These are phyloP conservation scores for Campaea margaritaria DNA, from an alignment of 2,888 invertebrate species.

Conservation along the genomic window DNA sequence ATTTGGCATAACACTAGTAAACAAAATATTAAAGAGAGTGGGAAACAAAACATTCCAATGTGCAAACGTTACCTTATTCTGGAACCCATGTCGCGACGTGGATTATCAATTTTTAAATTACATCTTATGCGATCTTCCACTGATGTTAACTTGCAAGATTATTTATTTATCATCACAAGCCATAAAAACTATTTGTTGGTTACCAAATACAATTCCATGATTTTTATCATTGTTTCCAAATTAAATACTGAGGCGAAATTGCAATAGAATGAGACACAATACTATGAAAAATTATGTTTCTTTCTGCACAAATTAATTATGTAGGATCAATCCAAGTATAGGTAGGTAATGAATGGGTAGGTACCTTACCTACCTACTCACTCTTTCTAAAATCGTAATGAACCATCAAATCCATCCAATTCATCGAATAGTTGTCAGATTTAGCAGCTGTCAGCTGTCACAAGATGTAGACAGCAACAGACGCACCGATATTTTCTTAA, in stretches of 20 bases:
- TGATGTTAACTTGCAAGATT: conserved; percentile 46
- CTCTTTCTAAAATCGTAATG: too few relatives aligned
- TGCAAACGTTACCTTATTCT: conserved; percentile 69
- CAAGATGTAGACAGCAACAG: too few relatives aligned
- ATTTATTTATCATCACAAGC: conserved; percentile 67
- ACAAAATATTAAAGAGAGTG: conserved; percentile 22
- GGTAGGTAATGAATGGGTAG: too few relatives aligned
- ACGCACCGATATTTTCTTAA: too few relatives aligned
- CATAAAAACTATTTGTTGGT: conserved; percentile 62
- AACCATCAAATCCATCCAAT: too few relatives aligned
- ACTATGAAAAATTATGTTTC: neutral
- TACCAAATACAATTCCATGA: conserved; percentile 55
- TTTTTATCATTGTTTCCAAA: conserved; percentile 41
- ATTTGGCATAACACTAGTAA: conserved; percentile 6
- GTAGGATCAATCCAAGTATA: too few relatives aligned
- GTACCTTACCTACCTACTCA: too few relatives aligned
- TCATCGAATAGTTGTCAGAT: neutral
- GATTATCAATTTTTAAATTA: conserved; percentile 66
- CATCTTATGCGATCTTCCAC: conserved; percentile 60
- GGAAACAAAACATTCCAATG: neutral
- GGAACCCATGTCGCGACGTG: conserved; percentile 82
- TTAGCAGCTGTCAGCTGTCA: neutral
- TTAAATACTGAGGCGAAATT: neutral
- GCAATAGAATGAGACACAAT: neutral
- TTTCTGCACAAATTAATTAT: too few relatives aligned